Base-by-base conservation (phyloP, 2,113 vertebrate species). In the Mormyrus lacerda region DNA sequence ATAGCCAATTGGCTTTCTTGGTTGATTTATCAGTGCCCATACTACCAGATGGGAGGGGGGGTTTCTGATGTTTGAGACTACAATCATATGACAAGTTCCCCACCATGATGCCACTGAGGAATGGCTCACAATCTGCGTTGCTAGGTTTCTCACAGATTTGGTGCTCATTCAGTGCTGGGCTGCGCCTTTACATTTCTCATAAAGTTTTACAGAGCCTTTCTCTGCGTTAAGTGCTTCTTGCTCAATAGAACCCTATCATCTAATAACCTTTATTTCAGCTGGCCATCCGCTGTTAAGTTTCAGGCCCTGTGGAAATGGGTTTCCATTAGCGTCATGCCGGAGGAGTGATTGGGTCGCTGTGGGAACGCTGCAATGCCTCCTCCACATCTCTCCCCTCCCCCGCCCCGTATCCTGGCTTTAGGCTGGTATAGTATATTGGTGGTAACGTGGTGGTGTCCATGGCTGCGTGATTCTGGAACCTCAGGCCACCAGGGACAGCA, bases 241-340 rank as follows among this genome's bases (percentile, higher is more conserved):
- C 86, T 83, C 89, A 88, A 88, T 88, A 89, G 84, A 89, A 58
- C 69, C 79, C 65, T 76, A 88, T 89, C 83, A 88, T 90, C 86
- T 88, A 88, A 90, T 90, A 88, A 76, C 65, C 86, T 90, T 88
- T 55, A 88, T 82, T 88, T 90, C 50, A 8, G 69, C 50, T 4
- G n/a, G 21, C 86, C 73, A 48, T 87, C 85, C 50, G n/a, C 48
- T 39, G 50, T 83, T 88, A 83, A 90, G 69, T 82, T 90, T 58
- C 86, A 83, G 58, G 65, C 86, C 65, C 79, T 51, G 47, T 58
- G 76, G 90, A 88, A 89, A 88, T 90, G 90, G 51, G 8, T 88
- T 85, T 90, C 79, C 79, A 85, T 90, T 88, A 85, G 73, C 58
- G 44, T 53, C 19, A 50, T 45, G 45, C 51, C 27, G 44, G 27